phyloP scores from a whole-genome alignment of 1,140 invertebrate genomes.

The Anastatus disparis region DNA sequence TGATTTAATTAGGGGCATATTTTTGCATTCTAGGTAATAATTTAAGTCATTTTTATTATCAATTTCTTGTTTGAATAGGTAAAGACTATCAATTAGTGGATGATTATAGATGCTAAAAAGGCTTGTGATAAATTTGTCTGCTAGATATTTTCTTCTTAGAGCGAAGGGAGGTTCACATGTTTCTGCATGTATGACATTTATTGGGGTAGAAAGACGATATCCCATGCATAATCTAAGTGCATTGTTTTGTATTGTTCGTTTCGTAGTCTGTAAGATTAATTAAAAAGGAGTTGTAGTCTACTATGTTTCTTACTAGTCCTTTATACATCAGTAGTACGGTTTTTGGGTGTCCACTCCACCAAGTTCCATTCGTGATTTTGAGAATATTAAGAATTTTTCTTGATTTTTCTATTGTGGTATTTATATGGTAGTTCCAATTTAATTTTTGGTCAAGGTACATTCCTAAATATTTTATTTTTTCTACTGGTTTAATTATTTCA shows the following conservation, averaged over 20 bases:
- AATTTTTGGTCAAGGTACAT: background rate
- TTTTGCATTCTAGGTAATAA: no score
- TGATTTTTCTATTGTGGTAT: background rate
- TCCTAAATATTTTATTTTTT: background rate
- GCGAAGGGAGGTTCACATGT: background rate
- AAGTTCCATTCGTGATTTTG: background rate
- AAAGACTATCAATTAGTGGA: no score
- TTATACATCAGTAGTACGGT: background rate
- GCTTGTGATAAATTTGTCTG: no score
- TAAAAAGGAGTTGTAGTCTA: constrained; percentile 18
- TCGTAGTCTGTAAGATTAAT: background rate
- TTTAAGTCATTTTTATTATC: no score
- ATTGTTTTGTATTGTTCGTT: constrained; percentile 12
- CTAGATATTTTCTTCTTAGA: no score
- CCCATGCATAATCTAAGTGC: background rate
- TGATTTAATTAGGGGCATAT: no score
- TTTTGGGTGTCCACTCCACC: background rate
- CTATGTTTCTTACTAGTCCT: constrained; percentile 7
- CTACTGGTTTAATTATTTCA: background rate
- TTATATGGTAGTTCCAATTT: background rate
- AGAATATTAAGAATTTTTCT: background rate
- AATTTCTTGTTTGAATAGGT: no score
- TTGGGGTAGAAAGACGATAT: constrained; percentile 10
- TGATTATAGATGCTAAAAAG: no score
- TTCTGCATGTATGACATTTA: constrained; percentile 18